Evolutionary conservation across 1,140 invertebrate genomes (phyloP), one percentile per base, ranked within the genome.

Genomic region (Bombyx mori): DNA sequence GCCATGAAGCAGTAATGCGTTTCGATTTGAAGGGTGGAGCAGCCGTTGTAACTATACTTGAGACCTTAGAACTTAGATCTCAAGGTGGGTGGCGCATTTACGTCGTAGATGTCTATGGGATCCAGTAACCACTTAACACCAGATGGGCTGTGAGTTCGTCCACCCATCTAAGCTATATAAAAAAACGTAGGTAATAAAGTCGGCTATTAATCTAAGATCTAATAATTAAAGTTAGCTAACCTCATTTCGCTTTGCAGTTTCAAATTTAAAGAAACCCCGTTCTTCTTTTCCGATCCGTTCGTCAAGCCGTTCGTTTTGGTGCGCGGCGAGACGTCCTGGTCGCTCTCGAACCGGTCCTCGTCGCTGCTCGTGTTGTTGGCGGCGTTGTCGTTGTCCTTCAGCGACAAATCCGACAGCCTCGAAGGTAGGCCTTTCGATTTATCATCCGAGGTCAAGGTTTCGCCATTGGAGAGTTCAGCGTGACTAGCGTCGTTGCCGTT

Each of bases 231-330:
- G 26, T 1, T 35, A 8, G 42, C 50, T 51, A 60, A 86, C 83
- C 80, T 82, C 84, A 87, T 87, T 68, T 87, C 83, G 68, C 69
- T 83, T 53, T 85, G 84, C 48, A 87, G 53, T 58, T 84, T 84
- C 55, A 87, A 65, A 73, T 86, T 85, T 22, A 86, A 71, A 9
- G 84, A 84, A 0, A 87, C 73, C 0, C 79, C 79, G 63, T 82
- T 82, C 56, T 71, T 79, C 59, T 83, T 86, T 3, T 78, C 76
- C 1, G 52, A 53, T 4, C 71, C 65, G 52, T 77, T 77, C 0
- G 64, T 53, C n/a, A 66, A 56, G 0, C 69, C 69, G 47, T 73
- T 73, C 8, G 57, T 61, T 51, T 62, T 77, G 6, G 68, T 43
- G 26, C 73, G 66, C 9, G 78, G 73, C 7, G 79, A 74, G 12